Evolutionary conservation across 1,140 invertebrate genomes (phyloP).

Genomic region (Pemphigus obesinymphae): DNA sequence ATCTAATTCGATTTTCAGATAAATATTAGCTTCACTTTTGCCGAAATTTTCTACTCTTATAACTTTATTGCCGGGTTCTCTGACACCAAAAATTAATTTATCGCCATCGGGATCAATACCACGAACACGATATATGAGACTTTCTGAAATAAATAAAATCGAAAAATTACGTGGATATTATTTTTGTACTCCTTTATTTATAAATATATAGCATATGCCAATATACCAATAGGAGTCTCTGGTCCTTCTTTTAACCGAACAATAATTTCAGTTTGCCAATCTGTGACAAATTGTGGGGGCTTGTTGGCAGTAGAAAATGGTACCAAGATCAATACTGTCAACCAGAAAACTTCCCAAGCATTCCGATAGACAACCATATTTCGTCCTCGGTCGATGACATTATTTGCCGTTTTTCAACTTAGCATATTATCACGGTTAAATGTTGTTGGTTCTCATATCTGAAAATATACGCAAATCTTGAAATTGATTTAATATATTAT

Average conservation of each 20-base stretch:
- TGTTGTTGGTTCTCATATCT: background rate
- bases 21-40: slow-evolving; percentile 77
- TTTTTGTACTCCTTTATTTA: background rate
- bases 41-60: slow-evolving; percentile 76
- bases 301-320: slow-evolving; percentile 55
- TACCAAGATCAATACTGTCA: background rate
- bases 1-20: slow-evolving; percentile 82
- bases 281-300: slow-evolving; percentile 75
- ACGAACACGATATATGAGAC: slow-evolving; percentile 73
- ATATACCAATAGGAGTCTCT: slow-evolving; percentile 77
- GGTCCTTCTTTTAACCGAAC: slow-evolving; percentile 79
- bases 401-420: slow-evolving; percentile 19
- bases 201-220: background rate
- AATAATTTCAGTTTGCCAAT: slow-evolving; percentile 84
- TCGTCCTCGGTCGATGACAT: slow-evolving; percentile 25
- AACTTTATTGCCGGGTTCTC: slow-evolving; percentile 72
- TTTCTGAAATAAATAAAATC: slow-evolving; percentile 58
- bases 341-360: slow-evolving; percentile 6
- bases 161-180: background rate
- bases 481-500: background rate
- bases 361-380: slow-evolving; percentile 22
- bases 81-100: slow-evolving; percentile 73
- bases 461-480: background rate
- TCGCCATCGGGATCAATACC: slow-evolving; percentile 83
- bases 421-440: background rate